These are phyloP conservation scores for Chalcis sispes DNA, from an alignment of 2,888 invertebrate species.

Conservation along the genomic window DNA sequence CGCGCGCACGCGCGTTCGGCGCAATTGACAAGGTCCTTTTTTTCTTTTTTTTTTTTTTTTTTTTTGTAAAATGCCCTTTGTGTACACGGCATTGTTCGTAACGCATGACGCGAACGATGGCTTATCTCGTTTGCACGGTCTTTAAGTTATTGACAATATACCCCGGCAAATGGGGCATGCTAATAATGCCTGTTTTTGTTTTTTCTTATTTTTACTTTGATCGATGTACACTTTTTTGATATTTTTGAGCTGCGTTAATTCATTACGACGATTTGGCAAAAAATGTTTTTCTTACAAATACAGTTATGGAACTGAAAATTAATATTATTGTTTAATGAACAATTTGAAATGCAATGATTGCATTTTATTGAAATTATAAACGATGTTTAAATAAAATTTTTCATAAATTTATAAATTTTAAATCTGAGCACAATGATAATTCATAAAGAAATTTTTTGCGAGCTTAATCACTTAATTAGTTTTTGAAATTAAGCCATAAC, in stretches of 20 bases:
- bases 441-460: too few relatives aligned
- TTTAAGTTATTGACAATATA: constrained; percentile 44
- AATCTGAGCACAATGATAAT: too few relatives aligned
- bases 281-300: not conserved
- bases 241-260: too few relatives aligned
- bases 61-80: not conserved
- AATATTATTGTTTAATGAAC: too few relatives aligned
- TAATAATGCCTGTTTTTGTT: constrained; percentile 31
- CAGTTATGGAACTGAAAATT: too few relatives aligned
- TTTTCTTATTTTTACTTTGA: not conserved
- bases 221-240: too few relatives aligned
- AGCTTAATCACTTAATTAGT: constrained; percentile 31
- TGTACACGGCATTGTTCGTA: not conserved
- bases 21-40: not conserved
- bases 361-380: too few relatives aligned
- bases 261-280: too few relatives aligned
- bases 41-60: not conserved
- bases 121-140: constrained; percentile 23
- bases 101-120: constrained; percentile 4
- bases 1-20: too few relatives aligned
- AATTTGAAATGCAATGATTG: too few relatives aligned
- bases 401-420: too few relatives aligned
- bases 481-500: not conserved
- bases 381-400: too few relatives aligned
- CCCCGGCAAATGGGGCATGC: constrained; percentile 35